Percentiles rank a stretch among this genome's conserved stretches.
Conservation (phyloP, 2,113 vertebrate species). For the Pluvialis apricaria region DNA sequence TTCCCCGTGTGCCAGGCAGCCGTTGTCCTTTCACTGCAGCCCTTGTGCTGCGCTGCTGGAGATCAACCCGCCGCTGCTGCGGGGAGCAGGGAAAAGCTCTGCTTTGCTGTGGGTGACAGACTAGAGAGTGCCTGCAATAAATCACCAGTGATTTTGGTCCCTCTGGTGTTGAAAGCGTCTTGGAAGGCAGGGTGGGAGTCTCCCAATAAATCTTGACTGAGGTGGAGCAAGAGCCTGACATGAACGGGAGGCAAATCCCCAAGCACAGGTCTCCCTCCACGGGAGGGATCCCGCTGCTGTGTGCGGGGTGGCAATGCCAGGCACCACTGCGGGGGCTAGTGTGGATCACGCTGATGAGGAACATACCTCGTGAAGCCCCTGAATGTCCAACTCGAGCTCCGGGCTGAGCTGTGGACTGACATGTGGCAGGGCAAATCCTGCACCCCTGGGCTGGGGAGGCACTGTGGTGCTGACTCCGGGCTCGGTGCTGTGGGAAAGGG, state of each 20-base stretch:
- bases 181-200: not conserved
- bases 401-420: not conserved
- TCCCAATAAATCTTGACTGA: not conserved
- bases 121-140: not conserved
- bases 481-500: not conserved
- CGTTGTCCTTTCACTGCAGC: not conserved
- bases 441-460: not conserved
- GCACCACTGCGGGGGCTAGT: not conserved
- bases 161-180: accelerated
- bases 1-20: not conserved
- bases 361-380: not conserved
- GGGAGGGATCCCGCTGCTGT: not conserved
- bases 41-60: not conserved
- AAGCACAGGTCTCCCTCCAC: not conserved
- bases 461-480: not conserved
- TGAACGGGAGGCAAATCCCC: not conserved
- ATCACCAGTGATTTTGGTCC: not conserved
- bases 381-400: not conserved
- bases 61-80: not conserved
- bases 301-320: not conserved
- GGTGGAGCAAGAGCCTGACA: not conserved
- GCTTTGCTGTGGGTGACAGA: not conserved
- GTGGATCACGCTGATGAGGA: not conserved
- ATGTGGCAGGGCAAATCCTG: not conserved
- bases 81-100: not conserved